Evolutionary conservation across 2,888 invertebrate genomes (phyloP).

Genomic region (Argyresthia albistria): DNA sequence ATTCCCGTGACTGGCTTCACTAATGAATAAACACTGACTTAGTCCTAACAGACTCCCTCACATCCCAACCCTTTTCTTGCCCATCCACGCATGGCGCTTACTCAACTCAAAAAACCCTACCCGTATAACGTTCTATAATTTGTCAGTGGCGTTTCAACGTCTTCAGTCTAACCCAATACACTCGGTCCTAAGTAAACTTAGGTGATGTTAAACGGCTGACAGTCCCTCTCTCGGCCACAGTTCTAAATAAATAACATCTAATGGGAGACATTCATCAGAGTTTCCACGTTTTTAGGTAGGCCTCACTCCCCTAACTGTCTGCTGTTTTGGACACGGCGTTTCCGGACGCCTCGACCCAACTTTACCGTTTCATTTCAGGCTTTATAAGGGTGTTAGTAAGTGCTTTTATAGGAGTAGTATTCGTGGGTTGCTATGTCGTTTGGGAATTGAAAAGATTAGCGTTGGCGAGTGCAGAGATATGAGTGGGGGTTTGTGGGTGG

Average conservation of each 20-base stretch:
- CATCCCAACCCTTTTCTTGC: background rate
- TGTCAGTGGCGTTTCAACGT: conserved; percentile 53
- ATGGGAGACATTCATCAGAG: conserved; percentile 73
- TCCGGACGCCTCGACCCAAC: conserved; percentile 26
- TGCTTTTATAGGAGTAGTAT: conserved; percentile 4
- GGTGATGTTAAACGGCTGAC: conserved; percentile 56
- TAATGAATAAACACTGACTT: no score
- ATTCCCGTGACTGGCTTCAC: no score
- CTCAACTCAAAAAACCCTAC: conserved; percentile 27
- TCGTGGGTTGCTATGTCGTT: conserved; percentile 37
- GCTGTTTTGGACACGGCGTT: conserved; percentile 46
- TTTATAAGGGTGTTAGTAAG: background rate
- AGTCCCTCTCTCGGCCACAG: conserved; percentile 68
- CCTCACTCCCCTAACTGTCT: conserved; percentile 59
- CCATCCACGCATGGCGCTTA: background rate
- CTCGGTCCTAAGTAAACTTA: conserved; percentile 66
- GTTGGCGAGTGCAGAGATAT: conserved; percentile 65
- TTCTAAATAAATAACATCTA: conserved; percentile 74
- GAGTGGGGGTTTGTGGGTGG: conserved; percentile 38
- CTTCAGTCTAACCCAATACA: conserved; percentile 66
- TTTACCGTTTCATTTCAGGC: conserved; percentile 13
- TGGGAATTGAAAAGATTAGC: conserved; percentile 56
- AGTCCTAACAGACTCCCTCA: no score
- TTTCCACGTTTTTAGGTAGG: conserved; percentile 69
- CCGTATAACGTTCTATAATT: conserved; percentile 57